phyloP scores from a whole-genome alignment of 2,113 vertebrate species.

The Phylloscopus whistleri region DNA sequence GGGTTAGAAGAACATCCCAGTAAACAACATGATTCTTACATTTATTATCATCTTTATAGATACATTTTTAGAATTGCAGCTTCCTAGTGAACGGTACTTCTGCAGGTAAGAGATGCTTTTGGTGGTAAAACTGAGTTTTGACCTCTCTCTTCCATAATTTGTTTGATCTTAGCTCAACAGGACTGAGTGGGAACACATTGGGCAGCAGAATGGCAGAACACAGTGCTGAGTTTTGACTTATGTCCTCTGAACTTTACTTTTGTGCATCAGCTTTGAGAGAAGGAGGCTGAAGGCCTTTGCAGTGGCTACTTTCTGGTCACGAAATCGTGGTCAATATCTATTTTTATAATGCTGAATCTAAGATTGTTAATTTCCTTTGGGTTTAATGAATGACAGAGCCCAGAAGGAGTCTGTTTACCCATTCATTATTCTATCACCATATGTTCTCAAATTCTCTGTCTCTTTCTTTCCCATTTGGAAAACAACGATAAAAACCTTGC shows the following conservation, averaged over 20 bases:
- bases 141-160: background rate
- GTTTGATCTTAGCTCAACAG: background rate
- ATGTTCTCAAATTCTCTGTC: background rate
- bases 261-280: background rate
- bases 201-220: background rate
- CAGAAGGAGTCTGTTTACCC: background rate
- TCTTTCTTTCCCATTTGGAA: slow-evolving; percentile 1
- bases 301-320: background rate
- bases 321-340: background rate
- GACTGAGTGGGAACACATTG: background rate
- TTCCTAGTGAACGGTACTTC: background rate
- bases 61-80: background rate
- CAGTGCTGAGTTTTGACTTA: background rate
- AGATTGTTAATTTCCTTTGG: background rate
- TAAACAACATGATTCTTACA: background rate
- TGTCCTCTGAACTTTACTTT: background rate
- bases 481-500: background rate
- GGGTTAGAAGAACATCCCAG: background rate
- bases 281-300: background rate
- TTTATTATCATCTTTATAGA: background rate
- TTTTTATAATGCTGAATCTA: background rate
- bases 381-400: background rate
- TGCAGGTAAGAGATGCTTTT: background rate
- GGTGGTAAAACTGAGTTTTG: background rate
- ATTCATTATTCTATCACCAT: background rate